Conservation (phyloP, 37 sponge, comb jelly and placozoan genomes). For the Eunapius fragilis region DNA sequence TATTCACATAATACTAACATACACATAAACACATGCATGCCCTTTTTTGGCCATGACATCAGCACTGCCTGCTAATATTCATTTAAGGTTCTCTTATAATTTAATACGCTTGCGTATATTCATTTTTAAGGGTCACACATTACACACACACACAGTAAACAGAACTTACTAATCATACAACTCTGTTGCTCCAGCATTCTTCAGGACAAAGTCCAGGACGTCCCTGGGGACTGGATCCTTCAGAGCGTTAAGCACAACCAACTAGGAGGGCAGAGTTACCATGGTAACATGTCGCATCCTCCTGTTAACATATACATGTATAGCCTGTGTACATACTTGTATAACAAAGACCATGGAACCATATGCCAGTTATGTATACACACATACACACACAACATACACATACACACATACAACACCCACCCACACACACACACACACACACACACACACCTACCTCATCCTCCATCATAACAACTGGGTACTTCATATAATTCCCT, state of each 20-base stretch:
- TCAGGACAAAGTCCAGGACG: conserved; percentile 80
- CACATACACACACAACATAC: not conserved
- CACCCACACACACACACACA: not conserved
- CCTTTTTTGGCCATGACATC: too few species aligned
- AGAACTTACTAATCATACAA: conserved; percentile 72
- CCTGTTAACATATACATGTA: too few species aligned
- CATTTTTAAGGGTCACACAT: too few species aligned
- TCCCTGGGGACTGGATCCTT: conserved; percentile 71
- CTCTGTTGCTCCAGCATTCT: conserved; percentile 40
- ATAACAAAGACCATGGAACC: too few species aligned
- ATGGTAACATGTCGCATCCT: too few species aligned
- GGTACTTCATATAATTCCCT: conserved; percentile 61
- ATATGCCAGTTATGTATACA: not conserved
- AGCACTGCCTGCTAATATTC: too few species aligned
- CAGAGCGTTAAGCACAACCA: conserved; percentile 74
- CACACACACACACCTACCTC: not conserved
- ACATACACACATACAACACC: not conserved
- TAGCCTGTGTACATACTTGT: too few species aligned
- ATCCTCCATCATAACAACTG: conserved; percentile 63
- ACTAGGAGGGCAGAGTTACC: conserved; percentile 1
- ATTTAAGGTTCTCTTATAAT: too few species aligned
- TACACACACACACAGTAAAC: too few species aligned
- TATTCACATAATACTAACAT: too few species aligned
- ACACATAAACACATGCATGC: not conserved
- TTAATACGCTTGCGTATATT: too few species aligned